Conservation (phyloP, 2,797 vertebrate genomes). For the Oreochromis mossambicus region DNA sequence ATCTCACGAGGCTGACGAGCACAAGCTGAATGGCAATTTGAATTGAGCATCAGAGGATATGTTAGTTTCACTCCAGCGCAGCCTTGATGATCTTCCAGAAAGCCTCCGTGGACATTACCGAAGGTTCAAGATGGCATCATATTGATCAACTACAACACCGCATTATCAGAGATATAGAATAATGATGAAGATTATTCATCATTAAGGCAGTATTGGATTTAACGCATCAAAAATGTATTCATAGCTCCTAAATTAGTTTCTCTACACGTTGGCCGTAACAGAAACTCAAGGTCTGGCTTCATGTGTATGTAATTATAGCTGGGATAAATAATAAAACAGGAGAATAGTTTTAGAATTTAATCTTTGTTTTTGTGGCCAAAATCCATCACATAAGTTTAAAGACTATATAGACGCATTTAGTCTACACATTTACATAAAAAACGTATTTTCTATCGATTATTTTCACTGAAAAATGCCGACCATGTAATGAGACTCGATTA, state of each 20-base stretch:
- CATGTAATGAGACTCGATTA: background rate
- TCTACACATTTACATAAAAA: background rate
- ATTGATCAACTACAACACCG: constrained; percentile 61
- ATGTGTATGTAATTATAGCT: constrained; percentile 36
- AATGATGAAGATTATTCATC: constrained; percentile 72
- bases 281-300: constrained; percentile 60
- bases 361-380: constrained; percentile 2
- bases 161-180: constrained; percentile 65
- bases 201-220: constrained; percentile 69
- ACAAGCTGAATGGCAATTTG: constrained; percentile 56
- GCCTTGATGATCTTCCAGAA: constrained; percentile 57
- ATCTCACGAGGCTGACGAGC: constrained; percentile 35
- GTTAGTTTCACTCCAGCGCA: constrained; percentile 23
- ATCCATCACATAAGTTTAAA: background rate
- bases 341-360: constrained; percentile 18
- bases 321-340: constrained; percentile 22
- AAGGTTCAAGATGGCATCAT: constrained; percentile 44
- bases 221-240: constrained; percentile 71
- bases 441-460: background rate
- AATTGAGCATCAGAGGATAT: constrained; percentile 32
- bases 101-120: constrained; percentile 51
- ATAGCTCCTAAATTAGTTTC: constrained; percentile 58
- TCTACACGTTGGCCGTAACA: constrained; percentile 25
- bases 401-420: background rate
- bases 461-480: background rate